Conservation (phyloP, 2,888 invertebrate genomes). For the Calliphora vomitoria region DNA sequence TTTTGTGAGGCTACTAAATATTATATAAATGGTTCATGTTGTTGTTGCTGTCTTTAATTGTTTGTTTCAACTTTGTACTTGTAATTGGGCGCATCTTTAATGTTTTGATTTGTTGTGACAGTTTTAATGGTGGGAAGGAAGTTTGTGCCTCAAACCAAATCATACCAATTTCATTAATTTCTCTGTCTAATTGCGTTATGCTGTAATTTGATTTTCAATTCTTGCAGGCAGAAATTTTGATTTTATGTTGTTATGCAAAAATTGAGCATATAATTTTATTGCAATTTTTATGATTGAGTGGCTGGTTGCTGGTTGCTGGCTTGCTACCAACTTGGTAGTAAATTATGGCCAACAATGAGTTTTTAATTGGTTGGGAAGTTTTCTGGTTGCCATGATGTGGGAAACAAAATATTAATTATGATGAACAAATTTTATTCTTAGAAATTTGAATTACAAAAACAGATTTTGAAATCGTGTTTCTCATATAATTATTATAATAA, state of each 20-base stretch:
- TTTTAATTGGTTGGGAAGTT: slow-evolving; percentile 65
- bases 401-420: slow-evolving; percentile 42
- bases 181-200: slow-evolving; percentile 78
- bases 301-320: slow-evolving; percentile 24
- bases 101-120: slow-evolving; percentile 84
- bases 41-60: slow-evolving; percentile 53
- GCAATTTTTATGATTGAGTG: slow-evolving; percentile 82
- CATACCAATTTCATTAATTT: slow-evolving; percentile 4
- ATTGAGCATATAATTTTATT: slow-evolving; percentile 83
- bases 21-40: slow-evolving; percentile 13
- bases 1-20: slow-evolving; percentile 42
- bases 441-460: slow-evolving; percentile 32
- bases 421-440: neutral
- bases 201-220: slow-evolving; percentile 71
- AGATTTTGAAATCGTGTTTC: slow-evolving; percentile 5
- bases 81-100: slow-evolving; percentile 57
- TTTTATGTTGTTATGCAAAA: slow-evolving; percentile 83
- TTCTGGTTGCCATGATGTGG: slow-evolving; percentile 28
- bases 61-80: slow-evolving; percentile 16
- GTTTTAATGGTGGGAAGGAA: slow-evolving; percentile 80
- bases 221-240: slow-evolving; percentile 7
- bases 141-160: slow-evolving; percentile 24
- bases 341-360: slow-evolving; percentile 45
- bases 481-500: neutral
- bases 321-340: slow-evolving; percentile 36